These are phyloP conservation scores for Ochropleura plecta DNA, from an alignment of 2,888 invertebrate genomes.

Conservation along the genomic window DNA sequence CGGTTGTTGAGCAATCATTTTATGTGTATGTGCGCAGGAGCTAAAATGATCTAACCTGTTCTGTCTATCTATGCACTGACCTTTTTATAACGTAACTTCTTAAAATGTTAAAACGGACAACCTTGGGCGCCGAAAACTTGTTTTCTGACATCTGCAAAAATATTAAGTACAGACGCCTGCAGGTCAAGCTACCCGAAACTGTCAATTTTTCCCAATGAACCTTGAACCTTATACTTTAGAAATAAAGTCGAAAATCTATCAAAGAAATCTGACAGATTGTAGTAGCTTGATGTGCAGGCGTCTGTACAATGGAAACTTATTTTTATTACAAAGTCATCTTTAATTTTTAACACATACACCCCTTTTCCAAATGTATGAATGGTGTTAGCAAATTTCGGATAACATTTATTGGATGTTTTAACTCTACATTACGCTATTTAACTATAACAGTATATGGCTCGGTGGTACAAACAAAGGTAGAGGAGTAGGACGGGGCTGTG, in stretches of 20 bases:
- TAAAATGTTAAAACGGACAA: conserved; percentile 53
- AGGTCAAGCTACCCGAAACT: no score
- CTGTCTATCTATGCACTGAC: conserved; percentile 69
- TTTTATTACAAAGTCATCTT: conserved; percentile 6
- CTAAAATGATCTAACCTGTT: conserved; percentile 69
- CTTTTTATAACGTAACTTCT: conserved; percentile 65
- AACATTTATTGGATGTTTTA: neutral
- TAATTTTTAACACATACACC: conserved; percentile 13
- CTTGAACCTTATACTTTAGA: no score
- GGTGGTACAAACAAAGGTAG: neutral
- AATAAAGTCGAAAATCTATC: no score
- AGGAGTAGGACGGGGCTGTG: no score
- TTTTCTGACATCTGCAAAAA: conserved; percentile 43
- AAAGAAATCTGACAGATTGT: no score
- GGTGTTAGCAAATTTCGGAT: conserved; percentile 2
- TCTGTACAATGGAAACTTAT: conserved; percentile 22
- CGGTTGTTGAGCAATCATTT: conserved; percentile 71
- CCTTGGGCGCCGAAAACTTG: conserved; percentile 58
- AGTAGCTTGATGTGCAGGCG: no score
- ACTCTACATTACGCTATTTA: neutral
- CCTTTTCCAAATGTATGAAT: neutral
- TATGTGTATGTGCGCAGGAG: conserved; percentile 59
- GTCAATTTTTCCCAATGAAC: no score
- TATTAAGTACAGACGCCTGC: conserved; percentile 26
- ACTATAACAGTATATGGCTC: neutral